Conservation (phyloP, 1,140 invertebrate genomes). For the Pseudomyrmex sp. region DNA sequence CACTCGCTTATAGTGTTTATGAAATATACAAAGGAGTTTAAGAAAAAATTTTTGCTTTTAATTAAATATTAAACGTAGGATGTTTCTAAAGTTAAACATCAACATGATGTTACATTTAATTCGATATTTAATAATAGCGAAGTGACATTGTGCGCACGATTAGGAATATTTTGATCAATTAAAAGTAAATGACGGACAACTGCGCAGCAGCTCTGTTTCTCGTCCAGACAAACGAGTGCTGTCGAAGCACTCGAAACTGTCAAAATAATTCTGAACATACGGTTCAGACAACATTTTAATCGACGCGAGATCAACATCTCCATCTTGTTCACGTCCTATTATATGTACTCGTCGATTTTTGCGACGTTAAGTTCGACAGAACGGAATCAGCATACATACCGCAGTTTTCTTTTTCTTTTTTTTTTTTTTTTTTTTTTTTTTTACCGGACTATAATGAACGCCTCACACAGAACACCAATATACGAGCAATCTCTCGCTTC, state of each 20-base stretch:
- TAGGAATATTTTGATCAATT: background rate
- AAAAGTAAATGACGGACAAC: background rate
- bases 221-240: slow-evolving; percentile 6
- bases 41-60: background rate
- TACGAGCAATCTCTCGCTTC: slow-evolving; percentile 57
- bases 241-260: slow-evolving; percentile 25
- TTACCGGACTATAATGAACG: slow-evolving; percentile 14
- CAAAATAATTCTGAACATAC: slow-evolving; percentile 16
- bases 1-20: background rate
- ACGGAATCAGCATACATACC: background rate
- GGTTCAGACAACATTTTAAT: background rate
- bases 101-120: no score
- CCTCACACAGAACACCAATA: slow-evolving; percentile 43
- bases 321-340: background rate
- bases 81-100: background rate
- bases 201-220: background rate
- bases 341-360: no score
- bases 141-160: background rate
- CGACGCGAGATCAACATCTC: background rate
- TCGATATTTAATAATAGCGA: background rate
- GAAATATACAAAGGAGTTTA: background rate
- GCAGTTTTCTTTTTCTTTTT: background rate
- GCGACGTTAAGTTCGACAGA: no score
- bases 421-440: slow-evolving; percentile 33
- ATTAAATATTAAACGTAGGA: background rate